phyloP scores from a whole-genome alignment of 2,888 invertebrate species.

The Catocala sponsa region DNA sequence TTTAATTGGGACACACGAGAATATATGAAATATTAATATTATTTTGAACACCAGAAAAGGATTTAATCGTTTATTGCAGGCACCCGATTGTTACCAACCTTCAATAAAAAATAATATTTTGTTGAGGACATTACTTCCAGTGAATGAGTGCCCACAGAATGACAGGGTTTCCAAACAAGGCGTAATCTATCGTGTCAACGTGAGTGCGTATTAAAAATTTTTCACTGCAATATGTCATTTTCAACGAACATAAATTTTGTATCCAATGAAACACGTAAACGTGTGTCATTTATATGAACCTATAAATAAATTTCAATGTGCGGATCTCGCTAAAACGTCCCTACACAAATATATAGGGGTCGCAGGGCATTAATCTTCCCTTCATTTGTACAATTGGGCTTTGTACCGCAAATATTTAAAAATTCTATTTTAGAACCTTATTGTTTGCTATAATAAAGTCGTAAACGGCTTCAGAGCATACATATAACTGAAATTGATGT shows the following conservation, averaged over 20 bases:
- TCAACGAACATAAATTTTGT: slow-evolving; percentile 61
- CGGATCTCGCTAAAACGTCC: slow-evolving; percentile 78
- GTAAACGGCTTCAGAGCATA: slow-evolving; percentile 30
- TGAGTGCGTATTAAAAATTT: slow-evolving; percentile 53
- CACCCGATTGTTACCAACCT: slow-evolving; percentile 5
- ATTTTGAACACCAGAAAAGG: slow-evolving; percentile 34
- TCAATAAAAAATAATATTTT: slow-evolving; percentile 18
- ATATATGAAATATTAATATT: slow-evolving; percentile 17
- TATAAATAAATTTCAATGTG: slow-evolving; percentile 80
- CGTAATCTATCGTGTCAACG: slow-evolving; percentile 43
- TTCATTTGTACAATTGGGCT: slow-evolving; percentile 66
- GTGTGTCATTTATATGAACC: slow-evolving; percentile 73
- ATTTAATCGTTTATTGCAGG: slow-evolving; percentile 28
- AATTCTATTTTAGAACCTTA: slow-evolving; percentile 36
- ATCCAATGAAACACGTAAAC: slow-evolving; percentile 71
- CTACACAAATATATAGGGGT: slow-evolving; percentile 77
- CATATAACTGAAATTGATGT: slow-evolving; percentile 2
- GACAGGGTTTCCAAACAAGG: slow-evolving; percentile 35
- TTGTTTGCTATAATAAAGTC: slow-evolving; percentile 36
- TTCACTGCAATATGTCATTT: slow-evolving; percentile 58
- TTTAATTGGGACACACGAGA: slow-evolving; percentile 29
- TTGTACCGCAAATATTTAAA: slow-evolving; percentile 43
- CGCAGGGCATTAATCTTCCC: slow-evolving; percentile 76
- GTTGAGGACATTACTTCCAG: slow-evolving; percentile 21
- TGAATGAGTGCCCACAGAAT: slow-evolving; percentile 34